phyloP scores from a whole-genome alignment of 2,113 vertebrate genomes.

The Vulpes vulpes region DNA sequence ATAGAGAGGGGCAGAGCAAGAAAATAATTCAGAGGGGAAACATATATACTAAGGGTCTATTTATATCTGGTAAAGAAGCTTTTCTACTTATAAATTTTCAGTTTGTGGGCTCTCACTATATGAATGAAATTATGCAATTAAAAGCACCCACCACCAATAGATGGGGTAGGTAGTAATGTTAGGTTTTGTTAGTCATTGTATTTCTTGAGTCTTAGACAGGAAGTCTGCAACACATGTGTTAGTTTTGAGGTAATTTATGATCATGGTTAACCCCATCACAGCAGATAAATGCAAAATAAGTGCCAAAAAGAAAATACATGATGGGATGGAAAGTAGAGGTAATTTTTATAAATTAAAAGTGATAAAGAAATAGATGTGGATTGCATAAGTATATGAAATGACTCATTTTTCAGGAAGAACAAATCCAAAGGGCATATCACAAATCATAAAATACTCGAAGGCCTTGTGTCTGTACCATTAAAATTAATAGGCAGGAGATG shows the following conservation, averaged over 20 bases:
- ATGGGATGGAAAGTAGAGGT: neutral
- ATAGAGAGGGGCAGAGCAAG: neutral
- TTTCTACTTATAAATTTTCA: conserved; percentile 2
- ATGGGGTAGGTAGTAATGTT: neutral
- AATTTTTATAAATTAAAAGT: conserved; percentile 34
- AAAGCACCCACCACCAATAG: neutral
- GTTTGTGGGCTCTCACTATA: neutral
- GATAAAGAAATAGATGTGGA: neutral
- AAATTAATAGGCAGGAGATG: conserved; percentile 1
- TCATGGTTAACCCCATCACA: neutral
- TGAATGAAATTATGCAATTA: conserved; percentile 29
- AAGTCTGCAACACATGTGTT: neutral
- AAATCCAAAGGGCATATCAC: neutral
- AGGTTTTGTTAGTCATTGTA: neutral
- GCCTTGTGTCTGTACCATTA: neutral
- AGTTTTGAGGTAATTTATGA: neutral
- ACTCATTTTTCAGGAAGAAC: conserved; percentile 51
- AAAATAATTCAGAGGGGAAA: neutral
- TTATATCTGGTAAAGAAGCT: neutral
- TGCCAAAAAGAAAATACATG: conserved; percentile 19
- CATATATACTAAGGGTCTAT: neutral
- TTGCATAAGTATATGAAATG: neutral
- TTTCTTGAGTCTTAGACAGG: conserved; percentile 40
- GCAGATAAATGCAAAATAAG: neutral
- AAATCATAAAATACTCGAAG: neutral